Base-by-base conservation (phyloP, 2,888 invertebrate species). In the Elegia similella region DNA sequence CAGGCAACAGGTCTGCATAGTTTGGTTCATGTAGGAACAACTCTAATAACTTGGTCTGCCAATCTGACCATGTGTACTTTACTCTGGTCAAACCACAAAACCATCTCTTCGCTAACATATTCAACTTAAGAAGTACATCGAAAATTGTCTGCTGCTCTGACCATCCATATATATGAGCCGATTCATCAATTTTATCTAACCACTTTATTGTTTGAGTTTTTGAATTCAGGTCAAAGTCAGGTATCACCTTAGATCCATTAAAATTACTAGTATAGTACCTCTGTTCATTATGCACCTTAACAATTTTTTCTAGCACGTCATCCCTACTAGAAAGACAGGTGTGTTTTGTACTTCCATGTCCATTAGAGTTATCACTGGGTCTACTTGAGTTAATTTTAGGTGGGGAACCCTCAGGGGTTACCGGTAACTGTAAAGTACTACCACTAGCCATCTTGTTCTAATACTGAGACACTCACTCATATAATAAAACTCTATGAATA, bases 121-220 rank as follows among this genome's bases (percentile, higher is more conserved):
- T 32, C 13, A 67, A 38, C 55, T 61, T 59, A 12, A 60, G 67
- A 6, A 64, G 38, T 0, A 63, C 62, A 42, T 60, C 63, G 47
- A 60, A 59, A 17, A 62, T 64, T 2, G 53, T 64, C 46, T 64
- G 64, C 0, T 57, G 47, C n/a, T 67, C 65, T 1, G 61, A 55
- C 67, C 64, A 67, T 6, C 63, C 63, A 42, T 60, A 64, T 7
- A 64, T 55, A 10, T 62, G 32, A 6, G 63, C 62, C 0, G 59
- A 59, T 30, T 65, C 65, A 44, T 67, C 59, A 16, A 64, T 60
- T 58, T 65, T 65, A 1, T 32, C 13, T 29, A 63, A 29, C 64
- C 64, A 64, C 13, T 58, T 60, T 54, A 65, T 65, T 1, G 58
- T 58, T 55, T 64, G 64, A 0, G 10, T 43, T 8, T 43, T 16